Percentiles rank a stretch among this genome's conserved stretches.
These are phyloP conservation scores for Metalampra italica DNA, from an alignment of 2,888 invertebrate genomes.

Conservation along the genomic window DNA sequence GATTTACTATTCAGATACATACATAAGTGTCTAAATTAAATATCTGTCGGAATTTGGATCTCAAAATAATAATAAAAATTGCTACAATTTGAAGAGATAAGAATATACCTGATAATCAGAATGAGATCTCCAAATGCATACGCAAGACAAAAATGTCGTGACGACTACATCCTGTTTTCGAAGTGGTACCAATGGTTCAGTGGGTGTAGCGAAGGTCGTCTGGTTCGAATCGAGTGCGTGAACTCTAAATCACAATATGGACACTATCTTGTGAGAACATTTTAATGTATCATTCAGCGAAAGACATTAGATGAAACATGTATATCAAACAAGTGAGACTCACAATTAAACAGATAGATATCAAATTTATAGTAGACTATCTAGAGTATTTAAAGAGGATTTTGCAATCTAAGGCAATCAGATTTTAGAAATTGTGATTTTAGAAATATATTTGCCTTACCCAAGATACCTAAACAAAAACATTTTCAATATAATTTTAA, in stretches of 20 bases:
- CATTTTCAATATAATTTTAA: too few species aligned
- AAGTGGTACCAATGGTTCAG: conserved; percentile 42
- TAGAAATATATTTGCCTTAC: too few species aligned
- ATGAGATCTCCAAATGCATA: conserved; percentile 30
- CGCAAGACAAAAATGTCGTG: conserved; percentile 52
- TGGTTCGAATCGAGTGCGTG: conserved; percentile 35
- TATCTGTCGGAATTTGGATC: conserved; percentile 3
- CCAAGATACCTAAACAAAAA: too few species aligned
- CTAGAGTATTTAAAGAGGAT: too few species aligned
- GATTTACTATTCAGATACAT: conserved; percentile 7
- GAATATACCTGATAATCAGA: not conserved
- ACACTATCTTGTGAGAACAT: conserved; percentile 6
- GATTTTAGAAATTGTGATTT: too few species aligned
- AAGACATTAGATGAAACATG: conserved; percentile 6
- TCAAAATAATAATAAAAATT: not conserved
- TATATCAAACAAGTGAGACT: not conserved
- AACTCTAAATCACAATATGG: conserved; percentile 22
- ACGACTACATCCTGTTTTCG: conserved; percentile 54
- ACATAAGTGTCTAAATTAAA: not conserved
- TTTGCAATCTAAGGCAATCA: too few species aligned
- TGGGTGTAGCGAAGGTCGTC: conserved; percentile 65
- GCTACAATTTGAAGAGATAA: too few species aligned
- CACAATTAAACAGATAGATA: too few species aligned
- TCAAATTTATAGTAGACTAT: too few species aligned
- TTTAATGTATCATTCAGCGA: conserved; percentile 9